Percentiles rank a stretch among this genome's conserved stretches.
phyloP scores from a whole-genome alignment of 2,113 vertebrate genomes.

The Macquaria ambigua region DNA sequence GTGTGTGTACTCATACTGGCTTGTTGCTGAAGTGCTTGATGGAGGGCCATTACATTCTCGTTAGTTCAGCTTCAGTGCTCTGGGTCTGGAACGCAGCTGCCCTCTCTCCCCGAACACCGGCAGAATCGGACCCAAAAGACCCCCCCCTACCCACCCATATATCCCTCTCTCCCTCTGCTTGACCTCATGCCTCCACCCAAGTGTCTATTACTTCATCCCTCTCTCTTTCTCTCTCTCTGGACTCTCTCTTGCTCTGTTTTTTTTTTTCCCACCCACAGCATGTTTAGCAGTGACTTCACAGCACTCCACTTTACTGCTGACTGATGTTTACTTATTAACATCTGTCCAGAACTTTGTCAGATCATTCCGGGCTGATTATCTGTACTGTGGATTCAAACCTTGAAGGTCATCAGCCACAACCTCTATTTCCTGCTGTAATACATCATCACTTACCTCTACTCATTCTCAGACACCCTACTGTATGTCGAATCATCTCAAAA shows the following conservation, averaged over 20 bases:
- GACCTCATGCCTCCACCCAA: constrained; percentile 34
- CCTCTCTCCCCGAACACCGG: constrained; percentile 59
- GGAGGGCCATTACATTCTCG: constrained; percentile 71
- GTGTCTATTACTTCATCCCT: constrained; percentile 32
- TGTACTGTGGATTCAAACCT: not conserved
- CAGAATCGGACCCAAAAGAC: constrained; percentile 54
- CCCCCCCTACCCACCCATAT: constrained; percentile 16
- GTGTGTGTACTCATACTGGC: constrained; percentile 7
- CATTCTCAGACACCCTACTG: not conserved
- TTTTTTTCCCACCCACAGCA: not conserved
- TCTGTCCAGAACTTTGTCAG: not conserved
- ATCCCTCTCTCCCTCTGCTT: constrained; percentile 32
- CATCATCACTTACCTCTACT: not conserved
- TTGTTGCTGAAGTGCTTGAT: constrained; percentile 58
- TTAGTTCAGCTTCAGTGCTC: constrained; percentile 75
- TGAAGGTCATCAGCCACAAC: not conserved
- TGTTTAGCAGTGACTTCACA: not conserved
- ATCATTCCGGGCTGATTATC: not conserved
- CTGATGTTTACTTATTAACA: constrained; percentile 4
- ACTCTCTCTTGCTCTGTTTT: not conserved
- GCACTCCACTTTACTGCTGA: too few species aligned
- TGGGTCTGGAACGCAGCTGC: constrained; percentile 65
- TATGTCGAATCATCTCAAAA: not conserved
- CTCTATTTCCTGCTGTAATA: not conserved
- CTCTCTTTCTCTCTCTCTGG: constrained; percentile 17